Evolutionary conservation across 2,888 invertebrate genomes (phyloP), one percentile per base, ranked within the genome.

Genomic region (Melinaea marsaeus): DNA sequence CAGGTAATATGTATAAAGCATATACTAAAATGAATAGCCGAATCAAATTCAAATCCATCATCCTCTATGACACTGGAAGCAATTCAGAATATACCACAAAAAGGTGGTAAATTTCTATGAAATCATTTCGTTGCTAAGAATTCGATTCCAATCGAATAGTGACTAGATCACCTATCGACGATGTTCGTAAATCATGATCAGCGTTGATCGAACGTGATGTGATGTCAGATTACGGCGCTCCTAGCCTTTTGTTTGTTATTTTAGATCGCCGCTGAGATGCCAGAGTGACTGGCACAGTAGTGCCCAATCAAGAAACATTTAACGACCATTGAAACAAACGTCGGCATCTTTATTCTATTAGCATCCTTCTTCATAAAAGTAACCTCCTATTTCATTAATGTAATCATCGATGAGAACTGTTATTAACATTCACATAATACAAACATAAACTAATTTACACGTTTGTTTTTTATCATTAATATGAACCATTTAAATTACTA

Each of bases 101-200:
- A 67, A 65, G 58, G 57, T 59, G 61, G 57, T 54, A 58, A 57
- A 58, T 32, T 63, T 68, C 60, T 68, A 63, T 63, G 65, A 68
- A 65, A 60, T 32, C 45, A 58, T 65, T 65, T 67, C 51, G 62
- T 57, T 69, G 59, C 66, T 63, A 66, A 65, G 63, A 67, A 65
- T 65, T 64, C 64, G 68, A 69, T 66, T 70, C 83, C 81, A 84
- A 83, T 84, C 86, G 63, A 68, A 85, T 87, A 83, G 86, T 86
- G 83, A 73, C 77, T 77, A 76, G 86, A 85, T 86, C 84, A 86
- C 81, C 86, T 84, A 87, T 88, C 87, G 86, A 80, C 81, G 81
- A 76, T 82, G 83, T 87, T 79, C 86, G 87, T 89, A 87, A 88
- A 88, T 89, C 90, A 90, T 88, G 89, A 86, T 86, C 87, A 85